Conservation (phyloP, 2,797 vertebrate species). For the Lutjanus campechanus region DNA sequence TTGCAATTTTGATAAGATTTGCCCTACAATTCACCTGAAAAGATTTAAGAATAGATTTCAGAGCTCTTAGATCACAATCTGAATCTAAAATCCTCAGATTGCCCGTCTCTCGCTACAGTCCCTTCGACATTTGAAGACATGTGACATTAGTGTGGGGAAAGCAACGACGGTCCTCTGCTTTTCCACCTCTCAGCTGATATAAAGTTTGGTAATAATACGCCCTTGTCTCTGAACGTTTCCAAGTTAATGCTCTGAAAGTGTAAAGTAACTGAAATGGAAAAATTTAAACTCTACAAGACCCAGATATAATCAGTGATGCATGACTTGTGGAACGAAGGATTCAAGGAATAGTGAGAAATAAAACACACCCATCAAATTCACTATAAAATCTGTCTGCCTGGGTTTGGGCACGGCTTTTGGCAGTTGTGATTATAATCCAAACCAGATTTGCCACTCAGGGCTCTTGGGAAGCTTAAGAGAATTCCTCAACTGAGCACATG, state of each 20-base stretch:
- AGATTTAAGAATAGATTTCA: no score
- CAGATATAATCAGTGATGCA: constrained; percentile 32
- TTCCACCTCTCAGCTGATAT: constrained; percentile 7
- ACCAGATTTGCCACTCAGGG: constrained; percentile 62
- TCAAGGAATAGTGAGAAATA: constrained; percentile 57
- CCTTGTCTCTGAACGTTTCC: constrained; percentile 8
- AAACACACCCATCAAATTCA: constrained; percentile 49
- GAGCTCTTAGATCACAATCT: no score
- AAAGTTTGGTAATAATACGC: background rate
- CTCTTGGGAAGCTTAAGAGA: constrained; percentile 45
- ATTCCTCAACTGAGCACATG: constrained; percentile 30
- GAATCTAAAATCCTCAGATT: no score
- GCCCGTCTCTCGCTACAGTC: background rate
- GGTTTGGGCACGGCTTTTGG: constrained; percentile 52
- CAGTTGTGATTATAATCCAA: constrained; percentile 65
- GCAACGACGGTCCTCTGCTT: background rate
- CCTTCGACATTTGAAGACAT: constrained; percentile 1
- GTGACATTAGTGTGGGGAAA: background rate
- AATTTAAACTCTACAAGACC: constrained; percentile 25
- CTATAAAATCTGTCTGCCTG: constrained; percentile 59
- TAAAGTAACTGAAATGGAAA: constrained; percentile 35
- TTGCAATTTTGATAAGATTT: no score
- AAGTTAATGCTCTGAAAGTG: background rate
- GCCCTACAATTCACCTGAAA: no score
- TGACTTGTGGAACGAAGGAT: constrained; percentile 21